Conservation (phyloP, 2,888 invertebrate genomes). For the Leucophora obtusa region DNA sequence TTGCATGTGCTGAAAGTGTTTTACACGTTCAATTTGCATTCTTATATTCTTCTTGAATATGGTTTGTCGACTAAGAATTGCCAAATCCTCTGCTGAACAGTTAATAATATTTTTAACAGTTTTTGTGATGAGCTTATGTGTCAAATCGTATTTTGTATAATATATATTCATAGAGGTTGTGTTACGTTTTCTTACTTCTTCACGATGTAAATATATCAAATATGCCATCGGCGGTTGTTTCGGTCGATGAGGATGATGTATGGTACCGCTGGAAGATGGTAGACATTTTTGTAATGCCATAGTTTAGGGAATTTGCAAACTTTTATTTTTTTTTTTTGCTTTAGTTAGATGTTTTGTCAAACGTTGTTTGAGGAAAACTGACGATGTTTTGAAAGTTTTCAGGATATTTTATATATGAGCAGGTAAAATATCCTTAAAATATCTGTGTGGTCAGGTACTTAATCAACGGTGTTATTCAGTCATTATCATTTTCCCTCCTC, state of each 20-base stretch:
- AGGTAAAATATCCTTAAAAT: neutral
- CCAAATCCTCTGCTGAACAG: constrained; percentile 28
- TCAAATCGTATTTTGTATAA: constrained; percentile 27
- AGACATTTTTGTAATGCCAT: constrained; percentile 9
- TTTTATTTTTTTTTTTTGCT: too few relatives aligned
- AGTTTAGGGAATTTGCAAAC: neutral
- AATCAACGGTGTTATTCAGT: constrained; percentile 3
- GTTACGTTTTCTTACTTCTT: constrained; percentile 35
- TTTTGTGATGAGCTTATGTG: constrained; percentile 31
- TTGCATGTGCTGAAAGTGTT: constrained; percentile 2
- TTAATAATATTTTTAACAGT: constrained; percentile 17
- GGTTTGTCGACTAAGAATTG: constrained; percentile 17
- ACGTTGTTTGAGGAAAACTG: constrained; percentile 6
- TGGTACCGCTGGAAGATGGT: neutral
- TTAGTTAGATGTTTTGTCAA: neutral
- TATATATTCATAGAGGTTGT: neutral
- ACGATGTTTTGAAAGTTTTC: neutral
- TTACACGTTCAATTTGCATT: neutral
- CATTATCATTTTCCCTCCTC: neutral
- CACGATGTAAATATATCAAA: constrained; percentile 17
- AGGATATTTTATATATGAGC: constrained; percentile 31
- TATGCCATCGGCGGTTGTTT: neutral
- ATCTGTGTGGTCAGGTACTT: constrained; percentile 14
- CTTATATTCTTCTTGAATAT: constrained; percentile 30
- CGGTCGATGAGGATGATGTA: neutral